phyloP scores from a whole-genome alignment of 2,113 vertebrate genomes.

The Ibidorhyncha struthersii region DNA sequence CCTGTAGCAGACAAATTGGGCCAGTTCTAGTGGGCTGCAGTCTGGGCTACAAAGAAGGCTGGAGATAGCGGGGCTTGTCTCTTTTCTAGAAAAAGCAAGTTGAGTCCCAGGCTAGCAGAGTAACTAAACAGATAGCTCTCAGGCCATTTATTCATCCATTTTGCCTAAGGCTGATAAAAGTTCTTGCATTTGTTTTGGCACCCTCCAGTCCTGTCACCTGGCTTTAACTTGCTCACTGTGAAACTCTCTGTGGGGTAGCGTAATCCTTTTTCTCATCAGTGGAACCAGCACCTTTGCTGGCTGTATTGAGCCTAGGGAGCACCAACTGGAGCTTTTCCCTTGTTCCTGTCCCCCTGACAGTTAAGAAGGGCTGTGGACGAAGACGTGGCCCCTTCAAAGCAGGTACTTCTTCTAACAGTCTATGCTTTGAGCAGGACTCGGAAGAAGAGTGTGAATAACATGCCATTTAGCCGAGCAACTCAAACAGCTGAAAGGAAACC shows the following conservation, averaged over 20 bases:
- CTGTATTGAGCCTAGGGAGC: background rate
- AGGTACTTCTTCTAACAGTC: background rate
- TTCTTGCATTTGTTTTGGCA: background rate
- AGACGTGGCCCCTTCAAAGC: background rate
- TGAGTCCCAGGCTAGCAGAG: background rate
- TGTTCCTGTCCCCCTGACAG: background rate
- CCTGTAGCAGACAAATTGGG: background rate
- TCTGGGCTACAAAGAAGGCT: background rate
- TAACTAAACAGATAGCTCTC: background rate
- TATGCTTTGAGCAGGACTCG: background rate
- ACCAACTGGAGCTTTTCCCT: background rate
- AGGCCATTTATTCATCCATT: background rate
- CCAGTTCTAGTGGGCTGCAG: background rate
- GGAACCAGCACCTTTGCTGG: background rate
- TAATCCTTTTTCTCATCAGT: background rate
- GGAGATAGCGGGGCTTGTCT: background rate
- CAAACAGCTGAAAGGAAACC: background rate
- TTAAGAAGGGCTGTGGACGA: background rate
- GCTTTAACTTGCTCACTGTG: background rate
- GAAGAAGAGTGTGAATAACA: background rate
- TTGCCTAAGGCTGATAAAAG: background rate
- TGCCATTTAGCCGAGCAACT: background rate
- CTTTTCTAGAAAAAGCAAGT: background rate
- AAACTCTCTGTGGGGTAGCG: background rate
- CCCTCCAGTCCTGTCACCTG: background rate